A percentile compares a stretch with the other conserved stretches of the same genome.
Conservation (phyloP, 1,140 invertebrate species). For the Liolophura sinensis region DNA sequence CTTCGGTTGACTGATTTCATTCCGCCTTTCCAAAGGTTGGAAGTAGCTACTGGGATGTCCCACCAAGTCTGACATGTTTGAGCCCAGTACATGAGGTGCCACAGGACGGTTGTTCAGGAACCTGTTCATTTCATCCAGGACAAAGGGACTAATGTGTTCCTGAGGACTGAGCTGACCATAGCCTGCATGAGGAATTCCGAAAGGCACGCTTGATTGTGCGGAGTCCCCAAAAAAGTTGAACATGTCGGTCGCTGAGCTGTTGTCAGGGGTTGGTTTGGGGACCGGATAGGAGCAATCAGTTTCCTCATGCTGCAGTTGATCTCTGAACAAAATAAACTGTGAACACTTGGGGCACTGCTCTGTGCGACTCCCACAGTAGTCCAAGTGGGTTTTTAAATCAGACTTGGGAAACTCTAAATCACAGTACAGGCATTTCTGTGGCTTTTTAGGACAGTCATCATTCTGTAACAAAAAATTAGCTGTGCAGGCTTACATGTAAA, state of each 20-base stretch:
- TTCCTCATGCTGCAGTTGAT: conserved; percentile 67
- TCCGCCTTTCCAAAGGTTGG: too few species aligned
- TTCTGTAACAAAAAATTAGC: conserved; percentile 36
- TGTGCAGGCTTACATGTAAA: too few species aligned
- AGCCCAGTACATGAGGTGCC: neutral
- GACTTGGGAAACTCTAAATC: conserved; percentile 66
- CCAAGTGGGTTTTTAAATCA: conserved; percentile 65
- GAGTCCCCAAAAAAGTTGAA: conserved; percentile 4
- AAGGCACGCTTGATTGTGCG: neutral
- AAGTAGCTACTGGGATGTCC: too few species aligned
- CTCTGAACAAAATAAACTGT: conserved; percentile 70
- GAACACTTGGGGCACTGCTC: conserved; percentile 68
- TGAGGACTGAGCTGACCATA: neutral
- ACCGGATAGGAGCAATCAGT: conserved; percentile 59
- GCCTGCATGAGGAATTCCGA: neutral
- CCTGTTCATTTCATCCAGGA: conserved; percentile 24
- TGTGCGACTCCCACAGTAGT: conserved; percentile 71
- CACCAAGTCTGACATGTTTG: conserved; percentile 3
- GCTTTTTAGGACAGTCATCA: conserved; percentile 47
- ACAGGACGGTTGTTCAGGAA: conserved; percentile 9
- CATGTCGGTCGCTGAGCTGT: conserved; percentile 4
- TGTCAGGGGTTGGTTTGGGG: conserved; percentile 24
- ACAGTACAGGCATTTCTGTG: conserved; percentile 65
- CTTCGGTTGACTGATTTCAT: too few species aligned
- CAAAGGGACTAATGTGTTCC: conserved; percentile 18